Evolutionary conservation across 2,113 vertebrate genomes (phyloP), one percentile per base, ranked within the genome.

Genomic region (Crotalus viridis): DNA sequence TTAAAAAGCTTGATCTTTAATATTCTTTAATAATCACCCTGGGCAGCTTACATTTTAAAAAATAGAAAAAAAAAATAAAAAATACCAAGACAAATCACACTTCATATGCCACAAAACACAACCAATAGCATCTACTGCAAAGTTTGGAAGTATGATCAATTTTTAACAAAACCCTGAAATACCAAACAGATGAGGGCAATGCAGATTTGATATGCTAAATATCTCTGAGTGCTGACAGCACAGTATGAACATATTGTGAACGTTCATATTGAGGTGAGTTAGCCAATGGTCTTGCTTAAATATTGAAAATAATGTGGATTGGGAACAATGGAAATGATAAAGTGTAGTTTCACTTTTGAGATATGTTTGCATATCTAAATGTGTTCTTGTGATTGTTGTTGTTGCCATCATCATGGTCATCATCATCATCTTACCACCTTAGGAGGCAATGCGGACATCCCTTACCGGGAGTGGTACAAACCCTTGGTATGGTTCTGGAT

Each of bases 401-500:
- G 33, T 81, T 81, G 39, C 22, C 17, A 89, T 57, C n/a, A 43
- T 24, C 52, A 57, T 96, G 97, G 21, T 24, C 46, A 55, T 96
- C 13, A 12, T 10, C 4, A 1, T 10, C 22, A 17, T 48, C 2
- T 33, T 48, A 9, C 9, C 52, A 33, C 21, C 26, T 81, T 96
- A 99, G 99, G 99, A 96, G 99, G 99, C 93, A 98, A 99, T 94
- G 97, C 98, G 74, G 97, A 95, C 88, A 99, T 99, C 85, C 97
- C 98, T 55, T 99, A 99, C 92, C 98, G 96, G 95, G 98, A 98
- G 57, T 99, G 99, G 99, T 99, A 99, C 95, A 99, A 99, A 94
- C 98, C 98, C 10, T 97, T 98, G 19, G 99, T 99, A 74, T 99
- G 98, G 99, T 99, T 99, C 95, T 99, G 99, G 99, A 99, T 99